These are phyloP conservation scores for Lacerta agilis DNA, from an alignment of 2,797 vertebrate species.

Conservation along the genomic window DNA sequence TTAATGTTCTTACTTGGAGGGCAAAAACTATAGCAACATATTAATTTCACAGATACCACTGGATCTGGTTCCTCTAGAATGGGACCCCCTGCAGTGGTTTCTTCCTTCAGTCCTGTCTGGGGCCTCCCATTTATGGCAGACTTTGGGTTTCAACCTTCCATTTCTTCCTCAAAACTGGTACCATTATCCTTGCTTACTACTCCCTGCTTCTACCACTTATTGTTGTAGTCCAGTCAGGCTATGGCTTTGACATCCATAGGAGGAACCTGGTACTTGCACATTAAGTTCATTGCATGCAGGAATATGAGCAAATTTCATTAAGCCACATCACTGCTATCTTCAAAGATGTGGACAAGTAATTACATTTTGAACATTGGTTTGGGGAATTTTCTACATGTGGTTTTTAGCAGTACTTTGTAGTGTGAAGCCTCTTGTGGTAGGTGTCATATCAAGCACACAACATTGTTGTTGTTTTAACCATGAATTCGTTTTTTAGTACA, in stretches of 20 bases:
- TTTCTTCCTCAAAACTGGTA: neutral
- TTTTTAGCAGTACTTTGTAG: no score
- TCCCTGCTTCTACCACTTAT: neutral
- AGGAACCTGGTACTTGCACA: neutral
- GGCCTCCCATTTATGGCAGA: neutral
- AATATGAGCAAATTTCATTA: neutral
- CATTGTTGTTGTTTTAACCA: neutral
- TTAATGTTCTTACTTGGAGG: neutral
- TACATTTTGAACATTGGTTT: no score
- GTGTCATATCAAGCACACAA: neutral
- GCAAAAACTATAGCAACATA: neutral
- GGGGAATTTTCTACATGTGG: no score
- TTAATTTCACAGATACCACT: neutral
- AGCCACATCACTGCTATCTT: neutral
- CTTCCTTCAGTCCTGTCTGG: neutral
- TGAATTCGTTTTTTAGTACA: neutral
- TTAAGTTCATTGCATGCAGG: neutral
- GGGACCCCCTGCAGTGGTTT: neutral
- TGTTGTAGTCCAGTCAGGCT: neutral
- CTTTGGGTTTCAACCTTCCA: neutral
- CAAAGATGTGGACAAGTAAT: no score
- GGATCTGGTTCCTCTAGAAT: neutral
- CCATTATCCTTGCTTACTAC: neutral
- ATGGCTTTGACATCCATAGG: no score
- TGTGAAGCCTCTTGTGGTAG: neutral